These are phyloP conservation scores for Plutella xylostella DNA, from an alignment of 2,888 invertebrate species.

Conservation along the genomic window DNA sequence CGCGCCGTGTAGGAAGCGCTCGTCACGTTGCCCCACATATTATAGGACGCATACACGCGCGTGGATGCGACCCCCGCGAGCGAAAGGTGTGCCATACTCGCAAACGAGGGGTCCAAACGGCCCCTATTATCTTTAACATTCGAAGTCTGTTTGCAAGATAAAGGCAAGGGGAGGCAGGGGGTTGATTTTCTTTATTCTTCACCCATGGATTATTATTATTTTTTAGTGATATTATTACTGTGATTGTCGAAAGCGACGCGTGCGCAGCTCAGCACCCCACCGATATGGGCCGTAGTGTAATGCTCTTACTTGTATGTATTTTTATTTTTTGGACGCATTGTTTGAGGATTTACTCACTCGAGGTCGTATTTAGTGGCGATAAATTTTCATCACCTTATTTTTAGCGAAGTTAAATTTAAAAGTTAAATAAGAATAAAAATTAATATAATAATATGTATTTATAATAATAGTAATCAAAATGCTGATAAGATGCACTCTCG, in stretches of 20 bases:
- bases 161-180: slow-evolving; percentile 62
- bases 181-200: slow-evolving; percentile 70
- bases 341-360: no score
- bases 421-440: no score
- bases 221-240: slow-evolving; percentile 67
- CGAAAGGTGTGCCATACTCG: slow-evolving; percentile 54
- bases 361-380: no score
- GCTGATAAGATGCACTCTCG: no score
- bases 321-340: neutral
- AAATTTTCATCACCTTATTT: no score
- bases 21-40: slow-evolving; percentile 2
- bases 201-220: slow-evolving; percentile 70
- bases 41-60: neutral
- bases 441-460: no score
- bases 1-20: neutral
- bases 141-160: slow-evolving; percentile 69
- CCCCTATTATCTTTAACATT: slow-evolving; percentile 69
- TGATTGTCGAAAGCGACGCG: slow-evolving; percentile 56
- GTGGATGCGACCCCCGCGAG: slow-evolving; percentile 34
- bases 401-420: no score
- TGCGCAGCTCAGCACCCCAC: slow-evolving; percentile 55
- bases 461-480: no score
- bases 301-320: slow-evolving; percentile 50
- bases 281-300: slow-evolving; percentile 33
- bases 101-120: slow-evolving; percentile 40